These are phyloP conservation scores for Misgurnus anguillicaudatus DNA, from an alignment of 2,113 vertebrate genomes.

Conservation along the genomic window DNA sequence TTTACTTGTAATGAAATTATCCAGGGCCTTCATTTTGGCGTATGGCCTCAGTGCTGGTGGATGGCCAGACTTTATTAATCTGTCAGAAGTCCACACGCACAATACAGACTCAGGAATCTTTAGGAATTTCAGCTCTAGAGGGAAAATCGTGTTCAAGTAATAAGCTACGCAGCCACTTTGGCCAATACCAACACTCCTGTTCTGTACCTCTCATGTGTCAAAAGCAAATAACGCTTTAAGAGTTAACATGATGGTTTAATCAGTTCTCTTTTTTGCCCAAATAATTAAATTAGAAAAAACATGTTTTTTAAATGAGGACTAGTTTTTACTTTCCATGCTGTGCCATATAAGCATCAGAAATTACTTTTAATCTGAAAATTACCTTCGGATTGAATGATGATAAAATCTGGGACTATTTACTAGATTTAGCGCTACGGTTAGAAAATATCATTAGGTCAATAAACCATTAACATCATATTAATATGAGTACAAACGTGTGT, in stretches of 20 bases:
- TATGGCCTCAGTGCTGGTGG: conserved; percentile 11
- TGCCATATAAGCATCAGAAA: background rate
- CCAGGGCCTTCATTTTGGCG: conserved; percentile 12
- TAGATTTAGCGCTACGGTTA: background rate
- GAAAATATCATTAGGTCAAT: no score
- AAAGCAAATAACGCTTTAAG: conserved; percentile 27
- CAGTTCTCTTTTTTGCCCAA: conserved; percentile 33
- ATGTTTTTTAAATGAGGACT: conserved; percentile 14
- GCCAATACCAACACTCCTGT: conserved; percentile 51
- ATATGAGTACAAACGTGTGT: background rate
- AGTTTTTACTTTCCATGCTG: conserved; percentile 18
- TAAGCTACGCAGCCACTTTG: background rate
- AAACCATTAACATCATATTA: no score
- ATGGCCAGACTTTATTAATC: conserved; percentile 38
- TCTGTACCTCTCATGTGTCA: conserved; percentile 32
- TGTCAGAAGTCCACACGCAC: conserved; percentile 12
- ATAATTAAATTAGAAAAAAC: conserved; percentile 18
- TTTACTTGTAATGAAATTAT: conserved; percentile 50
- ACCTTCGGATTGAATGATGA: background rate
- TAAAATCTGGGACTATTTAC: background rate
- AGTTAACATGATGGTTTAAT: conserved; percentile 37
- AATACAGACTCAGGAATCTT: conserved; percentile 6
- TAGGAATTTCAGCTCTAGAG: background rate
- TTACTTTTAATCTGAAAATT: background rate
- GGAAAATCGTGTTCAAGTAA: background rate